Conservation (phyloP, 2,113 vertebrate genomes). For the Brachirus orientalis region DNA sequence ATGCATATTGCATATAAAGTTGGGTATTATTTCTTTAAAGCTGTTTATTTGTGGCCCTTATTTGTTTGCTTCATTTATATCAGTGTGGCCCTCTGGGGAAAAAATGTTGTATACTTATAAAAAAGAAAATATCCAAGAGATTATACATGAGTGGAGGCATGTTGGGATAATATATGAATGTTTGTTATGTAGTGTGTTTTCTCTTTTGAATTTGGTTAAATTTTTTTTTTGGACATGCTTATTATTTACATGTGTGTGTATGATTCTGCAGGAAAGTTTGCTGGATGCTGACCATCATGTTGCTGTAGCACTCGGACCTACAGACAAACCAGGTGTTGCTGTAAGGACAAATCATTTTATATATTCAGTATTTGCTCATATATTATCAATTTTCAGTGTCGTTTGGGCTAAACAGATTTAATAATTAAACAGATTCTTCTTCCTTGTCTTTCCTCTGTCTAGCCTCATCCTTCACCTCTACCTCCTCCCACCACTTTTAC, state of each 20-base stretch:
- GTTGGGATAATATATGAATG: too few species aligned
- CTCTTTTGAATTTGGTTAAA: neutral
- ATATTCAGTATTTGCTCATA: neutral
- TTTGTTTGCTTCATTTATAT: too few species aligned
- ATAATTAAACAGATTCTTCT: neutral
- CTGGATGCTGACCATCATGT: slow-evolving; percentile 89
- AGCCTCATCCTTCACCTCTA: slow-evolving; percentile 56
- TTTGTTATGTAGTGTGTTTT: neutral
- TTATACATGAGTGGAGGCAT: too few species aligned
- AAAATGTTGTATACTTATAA: too few species aligned
- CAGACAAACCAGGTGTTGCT: slow-evolving; percentile 33
- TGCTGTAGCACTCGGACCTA: slow-evolving; percentile 89
- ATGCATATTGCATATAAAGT: too few species aligned
- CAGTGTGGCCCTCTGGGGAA: too few species aligned
- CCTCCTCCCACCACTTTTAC: slow-evolving; percentile 80
- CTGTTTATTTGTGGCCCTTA: too few species aligned
- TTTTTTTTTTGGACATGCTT: neutral
- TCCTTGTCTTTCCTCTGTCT: slow-evolving; percentile 3
- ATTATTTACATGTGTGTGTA: neutral
- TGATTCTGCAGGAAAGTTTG: slow-evolving; percentile 82
- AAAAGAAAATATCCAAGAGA: too few species aligned
- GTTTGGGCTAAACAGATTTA: neutral
- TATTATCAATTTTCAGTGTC: too few species aligned
- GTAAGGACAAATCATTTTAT: slow-evolving; percentile 53
- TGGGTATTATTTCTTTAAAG: too few species aligned